Percentiles rank a stretch among this genome's conserved stretches.
Evolutionary conservation across 2,113 vertebrate genomes (phyloP).

Genomic region (Riparia riparia): DNA sequence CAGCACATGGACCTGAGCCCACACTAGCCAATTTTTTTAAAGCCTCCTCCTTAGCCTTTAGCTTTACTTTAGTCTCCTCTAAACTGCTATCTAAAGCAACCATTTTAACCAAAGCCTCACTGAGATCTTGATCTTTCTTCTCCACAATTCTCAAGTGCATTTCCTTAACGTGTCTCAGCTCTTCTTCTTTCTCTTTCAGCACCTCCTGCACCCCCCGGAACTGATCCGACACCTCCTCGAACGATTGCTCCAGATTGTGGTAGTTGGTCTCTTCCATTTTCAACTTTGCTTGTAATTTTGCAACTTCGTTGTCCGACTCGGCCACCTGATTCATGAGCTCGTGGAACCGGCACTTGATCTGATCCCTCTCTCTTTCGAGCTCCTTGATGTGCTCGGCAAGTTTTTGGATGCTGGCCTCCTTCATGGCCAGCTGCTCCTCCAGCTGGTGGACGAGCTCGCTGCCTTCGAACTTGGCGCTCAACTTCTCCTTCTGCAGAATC

Average conservation of each 20-base stretch:
- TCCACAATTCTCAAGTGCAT: conserved; percentile 84
- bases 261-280: conserved; percentile 86
- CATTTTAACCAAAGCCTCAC: conserved; percentile 90
- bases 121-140: conserved; percentile 88
- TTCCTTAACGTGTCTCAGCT: conserved; percentile 86
- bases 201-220: conserved; percentile 85
- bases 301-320: conserved; percentile 83
- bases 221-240: conserved; percentile 83
- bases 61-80: conserved; percentile 87
- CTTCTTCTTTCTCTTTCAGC: conserved; percentile 88
- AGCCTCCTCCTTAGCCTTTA: conserved; percentile 86
- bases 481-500: conserved; percentile 83
- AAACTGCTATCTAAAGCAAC: conserved; percentile 86
- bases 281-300: conserved; percentile 83
- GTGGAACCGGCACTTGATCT: conserved; percentile 86
- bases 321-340: conserved; percentile 89
- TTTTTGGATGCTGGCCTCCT: conserved; percentile 81
- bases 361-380: conserved; percentile 85
- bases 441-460: conserved; percentile 84
- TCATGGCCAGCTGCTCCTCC: conserved; percentile 85
- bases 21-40: conserved; percentile 77
- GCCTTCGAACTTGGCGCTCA: conserved; percentile 77
- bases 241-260: conserved; percentile 83
- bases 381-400: conserved; percentile 84
- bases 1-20: conserved; percentile 58